Evolutionary conservation across 2,888 invertebrate species (phyloP).

Genomic region (Linyphia triangularis): DNA sequence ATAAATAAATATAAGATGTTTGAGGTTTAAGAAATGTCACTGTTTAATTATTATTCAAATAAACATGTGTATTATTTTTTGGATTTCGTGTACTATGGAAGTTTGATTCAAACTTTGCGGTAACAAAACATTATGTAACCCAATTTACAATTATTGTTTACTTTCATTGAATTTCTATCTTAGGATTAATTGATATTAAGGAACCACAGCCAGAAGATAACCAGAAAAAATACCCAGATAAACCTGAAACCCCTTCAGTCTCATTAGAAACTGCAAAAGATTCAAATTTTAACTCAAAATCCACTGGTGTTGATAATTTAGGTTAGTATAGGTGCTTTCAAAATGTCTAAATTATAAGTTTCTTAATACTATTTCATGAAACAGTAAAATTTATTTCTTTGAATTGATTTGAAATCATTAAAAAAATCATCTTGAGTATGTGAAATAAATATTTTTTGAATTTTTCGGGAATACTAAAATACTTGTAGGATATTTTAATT

Average conservation of each 20-base stretch:
- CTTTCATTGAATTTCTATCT: background rate
- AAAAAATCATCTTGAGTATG: too few relatives aligned
- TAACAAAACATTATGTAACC: too few relatives aligned
- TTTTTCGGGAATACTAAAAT: too few relatives aligned
- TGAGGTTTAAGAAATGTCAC: too few relatives aligned
- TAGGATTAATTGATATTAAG: slow-evolving; percentile 57
- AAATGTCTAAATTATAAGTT: background rate
- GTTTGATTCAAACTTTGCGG: too few relatives aligned
- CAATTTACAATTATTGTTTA: background rate
- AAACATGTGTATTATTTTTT: background rate
- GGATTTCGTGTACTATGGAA: too few relatives aligned
- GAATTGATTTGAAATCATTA: too few relatives aligned
- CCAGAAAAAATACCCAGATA: slow-evolving; percentile 16
- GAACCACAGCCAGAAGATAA: slow-evolving; percentile 39
- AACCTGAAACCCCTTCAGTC: slow-evolving; percentile 9
- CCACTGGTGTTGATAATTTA: slow-evolving; percentile 13
- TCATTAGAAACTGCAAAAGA: slow-evolving; percentile 29
- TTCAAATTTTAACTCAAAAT: slow-evolving; percentile 19
- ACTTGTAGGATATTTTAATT: background rate
- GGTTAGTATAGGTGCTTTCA: slow-evolving; percentile 1
- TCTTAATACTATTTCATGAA: too few relatives aligned
- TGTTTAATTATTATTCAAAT: background rate
- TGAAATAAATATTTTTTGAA: too few relatives aligned
- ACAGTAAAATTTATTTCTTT: too few relatives aligned
- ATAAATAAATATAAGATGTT: background rate